A percentile compares a stretch with the other conserved stretches of the same genome.
Conservation (phyloP, 1,140 invertebrate genomes). For the Cyclina sinensis region DNA sequence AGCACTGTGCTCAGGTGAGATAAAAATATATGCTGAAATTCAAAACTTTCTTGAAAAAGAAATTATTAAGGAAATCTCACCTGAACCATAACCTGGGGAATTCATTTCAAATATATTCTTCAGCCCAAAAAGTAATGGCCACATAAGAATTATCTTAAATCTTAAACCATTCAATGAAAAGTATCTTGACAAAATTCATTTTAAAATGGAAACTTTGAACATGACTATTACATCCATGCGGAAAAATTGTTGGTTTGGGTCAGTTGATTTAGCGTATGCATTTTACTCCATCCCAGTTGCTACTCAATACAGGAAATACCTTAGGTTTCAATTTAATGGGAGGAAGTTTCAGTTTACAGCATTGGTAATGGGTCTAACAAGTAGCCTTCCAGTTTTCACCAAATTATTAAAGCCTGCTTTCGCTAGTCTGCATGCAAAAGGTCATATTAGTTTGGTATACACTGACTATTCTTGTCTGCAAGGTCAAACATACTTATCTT, state of each 20-base stretch:
- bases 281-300: slow-evolving; percentile 27
- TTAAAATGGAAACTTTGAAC: slow-evolving; percentile 34
- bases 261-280: slow-evolving; percentile 17
- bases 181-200: slow-evolving; percentile 1
- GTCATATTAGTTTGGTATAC: no score
- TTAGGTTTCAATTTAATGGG: no score
- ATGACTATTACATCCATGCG: background rate
- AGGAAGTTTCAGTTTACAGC: no score
- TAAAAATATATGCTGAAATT: slow-evolving; percentile 2
- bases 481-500: no score
- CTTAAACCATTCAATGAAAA: slow-evolving; percentile 22
- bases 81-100: background rate
- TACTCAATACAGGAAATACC: background rate
- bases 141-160: slow-evolving; percentile 33
- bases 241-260: slow-evolving; percentile 37
- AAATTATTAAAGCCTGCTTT: no score
- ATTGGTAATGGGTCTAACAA: no score
- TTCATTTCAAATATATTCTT: slow-evolving; percentile 28
- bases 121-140: background rate
- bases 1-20: no score
- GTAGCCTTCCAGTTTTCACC: no score
- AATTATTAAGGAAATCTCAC: background rate
- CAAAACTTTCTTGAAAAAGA: no score
- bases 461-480: no score
- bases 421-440: no score